phyloP scores from a whole-genome alignment of 2,888 invertebrate genomes.

The Creontiades dilutus region DNA sequence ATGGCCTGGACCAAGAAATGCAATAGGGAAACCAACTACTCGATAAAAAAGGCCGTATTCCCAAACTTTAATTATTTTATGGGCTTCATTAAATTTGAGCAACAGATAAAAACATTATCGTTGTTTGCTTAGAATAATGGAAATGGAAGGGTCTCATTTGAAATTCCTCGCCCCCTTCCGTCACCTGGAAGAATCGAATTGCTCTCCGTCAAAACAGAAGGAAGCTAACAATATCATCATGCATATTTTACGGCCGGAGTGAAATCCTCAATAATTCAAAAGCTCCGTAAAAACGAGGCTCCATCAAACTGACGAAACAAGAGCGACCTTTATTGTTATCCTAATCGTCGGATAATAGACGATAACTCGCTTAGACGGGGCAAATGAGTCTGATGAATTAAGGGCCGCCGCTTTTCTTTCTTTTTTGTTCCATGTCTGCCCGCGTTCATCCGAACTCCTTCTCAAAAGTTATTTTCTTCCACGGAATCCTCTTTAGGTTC shows the following conservation, averaged over 20 bases:
- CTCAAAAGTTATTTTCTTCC: neutral
- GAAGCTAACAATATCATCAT: slow-evolving; percentile 19
- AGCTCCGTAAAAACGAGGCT: neutral
- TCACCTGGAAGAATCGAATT: neutral
- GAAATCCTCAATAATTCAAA: slow-evolving; percentile 43
- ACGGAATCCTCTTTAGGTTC: neutral
- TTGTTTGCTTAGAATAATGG: neutral
- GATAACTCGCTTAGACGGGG: slow-evolving; percentile 34
- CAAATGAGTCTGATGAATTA: slow-evolving; percentile 59
- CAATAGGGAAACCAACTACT: too few relatives aligned
- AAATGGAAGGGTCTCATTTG: neutral
- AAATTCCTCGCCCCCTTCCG: neutral
- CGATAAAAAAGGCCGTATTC: too few relatives aligned
- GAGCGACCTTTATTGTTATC: slow-evolving; percentile 49
- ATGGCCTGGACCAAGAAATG: too few relatives aligned
- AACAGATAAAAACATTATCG: neutral
- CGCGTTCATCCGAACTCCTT: neutral
- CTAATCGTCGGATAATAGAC: slow-evolving; percentile 55
- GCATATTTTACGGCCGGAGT: slow-evolving; percentile 48
- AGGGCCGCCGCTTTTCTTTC: neutral
- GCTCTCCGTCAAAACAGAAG: neutral
- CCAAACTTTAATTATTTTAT: too few relatives aligned
- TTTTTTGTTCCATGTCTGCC: neutral
- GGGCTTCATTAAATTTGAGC: slow-evolving; percentile 30
- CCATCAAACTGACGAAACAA: neutral